A percentile compares a stretch with the other conserved stretches of the same genome.
Evolutionary conservation across 2,113 vertebrate species (phyloP).

Genomic region (Lontra canadensis): DNA sequence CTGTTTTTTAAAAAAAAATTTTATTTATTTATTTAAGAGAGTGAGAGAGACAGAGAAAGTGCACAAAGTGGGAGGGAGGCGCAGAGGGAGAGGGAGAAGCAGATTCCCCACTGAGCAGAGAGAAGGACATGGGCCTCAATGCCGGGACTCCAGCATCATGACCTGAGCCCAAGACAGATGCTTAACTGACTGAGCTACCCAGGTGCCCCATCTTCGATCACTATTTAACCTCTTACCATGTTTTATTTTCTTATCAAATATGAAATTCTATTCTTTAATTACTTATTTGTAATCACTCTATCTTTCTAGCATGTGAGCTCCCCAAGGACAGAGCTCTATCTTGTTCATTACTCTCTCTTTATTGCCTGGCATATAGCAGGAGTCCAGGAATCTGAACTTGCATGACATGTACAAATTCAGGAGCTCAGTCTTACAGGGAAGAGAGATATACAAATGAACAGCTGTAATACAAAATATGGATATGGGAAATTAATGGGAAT

Average conservation of each 20-base stretch:
- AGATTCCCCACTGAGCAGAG: too few species aligned
- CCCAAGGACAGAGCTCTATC: neutral
- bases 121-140: too few species aligned
- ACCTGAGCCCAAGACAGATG: neutral
- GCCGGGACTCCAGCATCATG: neutral
- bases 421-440: neutral
- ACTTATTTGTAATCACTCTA: conserved; percentile 39
- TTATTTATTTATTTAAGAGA: neutral
- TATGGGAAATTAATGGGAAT: neutral
- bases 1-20: neutral
- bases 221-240: neutral
- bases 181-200: neutral
- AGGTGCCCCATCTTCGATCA: neutral
- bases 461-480: neutral
- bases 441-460: neutral
- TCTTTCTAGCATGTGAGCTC: neutral
- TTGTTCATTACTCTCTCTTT: neutral
- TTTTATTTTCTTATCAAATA: conserved; percentile 21
- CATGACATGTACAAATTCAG: neutral
- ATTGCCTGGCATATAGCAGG: neutral
- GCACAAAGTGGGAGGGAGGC: neutral
- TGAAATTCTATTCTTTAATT: conserved; percentile 26
- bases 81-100: too few species aligned
- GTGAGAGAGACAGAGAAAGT: neutral
- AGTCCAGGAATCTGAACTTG: neutral